phyloP scores from a whole-genome alignment of 2,797 vertebrate genomes.

The Sebastes oblongus region DNA sequence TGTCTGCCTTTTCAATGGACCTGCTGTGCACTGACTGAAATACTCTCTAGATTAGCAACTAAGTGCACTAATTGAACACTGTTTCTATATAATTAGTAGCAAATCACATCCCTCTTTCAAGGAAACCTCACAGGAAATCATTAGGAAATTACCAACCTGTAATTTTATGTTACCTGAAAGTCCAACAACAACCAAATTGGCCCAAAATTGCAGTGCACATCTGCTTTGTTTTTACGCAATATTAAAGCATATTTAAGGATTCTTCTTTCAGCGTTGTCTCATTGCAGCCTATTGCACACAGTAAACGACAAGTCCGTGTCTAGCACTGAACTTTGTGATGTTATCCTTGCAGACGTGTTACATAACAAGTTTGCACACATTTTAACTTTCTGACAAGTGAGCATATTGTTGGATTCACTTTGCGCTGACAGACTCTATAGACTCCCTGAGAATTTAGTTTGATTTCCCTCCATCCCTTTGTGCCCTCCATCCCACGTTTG shows the following conservation, averaged over 20 bases:
- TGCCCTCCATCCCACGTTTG: background rate
- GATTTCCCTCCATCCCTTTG: constrained; percentile 31
- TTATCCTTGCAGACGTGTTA: constrained; percentile 48
- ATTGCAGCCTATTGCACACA: constrained; percentile 18
- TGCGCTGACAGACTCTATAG: constrained; percentile 13
- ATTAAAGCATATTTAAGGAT: background rate
- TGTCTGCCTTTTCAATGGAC: background rate
- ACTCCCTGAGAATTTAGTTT: constrained; percentile 14
- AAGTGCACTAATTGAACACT: constrained; percentile 3
- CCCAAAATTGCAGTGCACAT: background rate
- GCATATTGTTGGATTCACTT: constrained; percentile 37
- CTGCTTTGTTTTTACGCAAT: background rate
- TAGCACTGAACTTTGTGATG: constrained; percentile 31
- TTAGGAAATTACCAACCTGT: background rate
- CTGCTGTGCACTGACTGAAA: background rate
- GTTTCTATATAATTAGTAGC: constrained; percentile 2
- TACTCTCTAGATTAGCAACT: background rate
- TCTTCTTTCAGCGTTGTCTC: background rate
- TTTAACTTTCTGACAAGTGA: constrained; percentile 14
- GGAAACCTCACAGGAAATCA: background rate
- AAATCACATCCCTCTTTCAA: background rate
- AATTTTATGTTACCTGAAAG: background rate
- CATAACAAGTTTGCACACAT: constrained; percentile 47
- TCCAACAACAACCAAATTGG: background rate
- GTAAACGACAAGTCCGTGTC: constrained; percentile 5